A percentile compares a stretch with the other conserved stretches of the same genome.
Conservation (phyloP, 2,888 invertebrate species). For the Agrochola macilenta region DNA sequence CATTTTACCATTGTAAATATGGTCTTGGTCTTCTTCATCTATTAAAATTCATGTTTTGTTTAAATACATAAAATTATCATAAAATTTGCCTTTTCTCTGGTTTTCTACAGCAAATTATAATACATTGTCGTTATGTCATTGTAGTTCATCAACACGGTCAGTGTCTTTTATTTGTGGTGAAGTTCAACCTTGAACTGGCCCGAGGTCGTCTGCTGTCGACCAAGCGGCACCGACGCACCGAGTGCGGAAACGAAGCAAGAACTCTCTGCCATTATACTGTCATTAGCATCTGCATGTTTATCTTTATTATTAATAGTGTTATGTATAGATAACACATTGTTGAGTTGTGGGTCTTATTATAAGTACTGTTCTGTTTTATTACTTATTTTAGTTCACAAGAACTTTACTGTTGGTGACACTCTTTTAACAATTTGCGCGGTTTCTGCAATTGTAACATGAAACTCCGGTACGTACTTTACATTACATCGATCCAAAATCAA, state of each 20-base stretch:
- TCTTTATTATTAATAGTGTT: constrained; percentile 44
- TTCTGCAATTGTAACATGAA: constrained; percentile 2
- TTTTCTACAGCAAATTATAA: constrained; percentile 14
- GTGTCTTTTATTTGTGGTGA: constrained; percentile 49
- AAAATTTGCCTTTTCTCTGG: constrained; percentile 4
- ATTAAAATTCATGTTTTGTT: not conserved
- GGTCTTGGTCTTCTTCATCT: not conserved
- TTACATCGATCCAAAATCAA: not conserved
- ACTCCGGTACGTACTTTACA: not conserved
- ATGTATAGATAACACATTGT: constrained; percentile 26
- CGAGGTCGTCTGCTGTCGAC: constrained; percentile 55
- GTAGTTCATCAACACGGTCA: constrained; percentile 41
- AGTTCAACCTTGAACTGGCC: constrained; percentile 62
- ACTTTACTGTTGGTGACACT: not conserved
- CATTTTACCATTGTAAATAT: constrained; percentile 15
- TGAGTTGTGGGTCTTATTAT: constrained; percentile 3
- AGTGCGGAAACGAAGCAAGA: constrained; percentile 59
- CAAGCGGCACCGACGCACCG: constrained; percentile 50
- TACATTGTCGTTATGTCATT: not conserved
- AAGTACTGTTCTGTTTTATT: not conserved
- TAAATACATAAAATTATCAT: not conserved
- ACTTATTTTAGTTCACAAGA: not conserved
- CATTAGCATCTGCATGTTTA: constrained; percentile 51
- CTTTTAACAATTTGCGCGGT: not conserved
- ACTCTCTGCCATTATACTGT: constrained; percentile 45